These are phyloP conservation scores for Semotilus atromaculatus DNA, from an alignment of 2,797 vertebrate genomes.

Conservation along the genomic window DNA sequence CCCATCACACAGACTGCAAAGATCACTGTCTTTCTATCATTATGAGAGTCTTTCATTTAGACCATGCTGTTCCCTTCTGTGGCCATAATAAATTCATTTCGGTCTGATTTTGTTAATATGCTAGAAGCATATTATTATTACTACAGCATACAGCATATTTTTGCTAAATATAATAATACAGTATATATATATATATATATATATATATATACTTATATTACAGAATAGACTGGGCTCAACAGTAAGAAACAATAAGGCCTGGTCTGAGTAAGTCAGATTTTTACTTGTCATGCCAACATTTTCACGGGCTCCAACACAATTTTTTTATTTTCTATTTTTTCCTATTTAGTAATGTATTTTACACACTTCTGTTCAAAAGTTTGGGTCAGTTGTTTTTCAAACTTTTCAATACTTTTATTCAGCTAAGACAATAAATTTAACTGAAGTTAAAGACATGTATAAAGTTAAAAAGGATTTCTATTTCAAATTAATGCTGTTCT, in stretches of 20 bases:
- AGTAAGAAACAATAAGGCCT: not conserved
- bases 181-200: not conserved
- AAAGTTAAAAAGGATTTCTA: not conserved
- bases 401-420: not conserved
- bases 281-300: not conserved
- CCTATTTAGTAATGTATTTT: not conserved
- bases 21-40: conserved; percentile 32
- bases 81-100: not conserved
- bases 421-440: not conserved
- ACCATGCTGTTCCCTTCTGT: not conserved
- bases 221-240: not conserved
- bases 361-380: not conserved
- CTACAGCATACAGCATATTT: not conserved
- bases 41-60: not conserved
- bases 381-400: not conserved
- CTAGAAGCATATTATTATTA: not conserved
- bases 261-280: not conserved
- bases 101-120: not conserved
- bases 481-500: not conserved
- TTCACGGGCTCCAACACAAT: not conserved
- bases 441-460: not conserved
- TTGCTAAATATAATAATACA: not conserved
- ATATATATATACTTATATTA: not conserved
- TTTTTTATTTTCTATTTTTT: not conserved
- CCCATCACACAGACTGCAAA: conserved; percentile 8